phyloP scores from a whole-genome alignment of 1,140 invertebrate species.

The Cotesia vestalis region DNA sequence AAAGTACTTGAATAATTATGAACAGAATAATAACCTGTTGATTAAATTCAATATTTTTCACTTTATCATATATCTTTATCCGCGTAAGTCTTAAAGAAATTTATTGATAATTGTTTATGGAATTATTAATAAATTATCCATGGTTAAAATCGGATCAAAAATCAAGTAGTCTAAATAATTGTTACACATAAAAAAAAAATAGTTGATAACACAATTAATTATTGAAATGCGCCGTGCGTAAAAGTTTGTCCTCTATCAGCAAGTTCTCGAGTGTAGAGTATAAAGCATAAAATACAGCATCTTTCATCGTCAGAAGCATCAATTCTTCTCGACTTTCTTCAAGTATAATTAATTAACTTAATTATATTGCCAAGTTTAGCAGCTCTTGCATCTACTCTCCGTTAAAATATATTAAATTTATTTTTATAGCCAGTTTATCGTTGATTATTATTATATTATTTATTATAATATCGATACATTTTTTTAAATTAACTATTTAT shows the following conservation, averaged over 20 bases:
- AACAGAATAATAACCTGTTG: no score
- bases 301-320: conserved; percentile 38
- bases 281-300: conserved; percentile 38
- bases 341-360: conserved; percentile 53
- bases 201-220: conserved; percentile 29
- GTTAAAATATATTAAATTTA: neutral
- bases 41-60: no score
- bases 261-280: conserved; percentile 38
- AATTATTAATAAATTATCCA: no score
- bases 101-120: no score
- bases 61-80: no score
- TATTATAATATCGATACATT: no score
- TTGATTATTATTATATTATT: no score
- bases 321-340: conserved; percentile 33
- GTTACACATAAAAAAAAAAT: neutral
- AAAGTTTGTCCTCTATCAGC: conserved; percentile 50
- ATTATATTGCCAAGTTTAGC: conserved; percentile 47
- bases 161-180: neutral
- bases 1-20: no score
- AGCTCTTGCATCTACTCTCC: conserved; percentile 27
- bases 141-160: no score
- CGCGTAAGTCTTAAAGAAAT: no score
- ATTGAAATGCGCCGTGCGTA: conserved; percentile 23
- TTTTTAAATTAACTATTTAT: no score
- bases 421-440: conserved; percentile 21